A percentile compares a stretch with the other conserved stretches of the same genome.
phyloP scores from a whole-genome alignment of 2,888 invertebrate species.

The Omphaloscelis lunosa region DNA sequence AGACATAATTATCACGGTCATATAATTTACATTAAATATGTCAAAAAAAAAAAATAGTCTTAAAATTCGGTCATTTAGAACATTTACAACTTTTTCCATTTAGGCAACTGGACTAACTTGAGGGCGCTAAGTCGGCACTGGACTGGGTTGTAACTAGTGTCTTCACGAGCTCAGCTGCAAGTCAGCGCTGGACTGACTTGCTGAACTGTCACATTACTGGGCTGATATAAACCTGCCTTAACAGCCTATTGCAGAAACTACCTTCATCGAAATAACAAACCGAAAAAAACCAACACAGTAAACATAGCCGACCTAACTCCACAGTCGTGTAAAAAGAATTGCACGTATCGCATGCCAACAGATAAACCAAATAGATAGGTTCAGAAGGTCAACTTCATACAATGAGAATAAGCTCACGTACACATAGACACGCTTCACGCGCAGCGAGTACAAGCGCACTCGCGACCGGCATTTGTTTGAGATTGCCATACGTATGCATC shows the following conservation, averaged over 20 bases:
- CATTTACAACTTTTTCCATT: no score
- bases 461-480: neutral
- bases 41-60: no score
- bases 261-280: slow-evolving; percentile 11
- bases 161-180: no score
- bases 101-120: no score
- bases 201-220: no score
- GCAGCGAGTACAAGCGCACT: neutral
- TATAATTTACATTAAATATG: no score
- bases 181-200: no score
- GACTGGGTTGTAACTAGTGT: no score
- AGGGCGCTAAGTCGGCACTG: no score
- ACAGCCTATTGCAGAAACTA: neutral
- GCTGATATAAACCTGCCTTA: no score
- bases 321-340: slow-evolving; percentile 14
- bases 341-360: slow-evolving; percentile 23
- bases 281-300: neutral
- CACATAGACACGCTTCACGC: neutral
- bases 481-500: neutral
- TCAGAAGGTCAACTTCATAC: neutral
- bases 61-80: no score
- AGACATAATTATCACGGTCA: no score
- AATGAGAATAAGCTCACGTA: neutral
- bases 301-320: slow-evolving; percentile 2
- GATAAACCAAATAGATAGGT: neutral